A percentile compares a stretch with the other conserved stretches of the same genome.
These are phyloP conservation scores for Harpagus bidentatus DNA, from an alignment of 2,113 vertebrate genomes.

Conservation along the genomic window DNA sequence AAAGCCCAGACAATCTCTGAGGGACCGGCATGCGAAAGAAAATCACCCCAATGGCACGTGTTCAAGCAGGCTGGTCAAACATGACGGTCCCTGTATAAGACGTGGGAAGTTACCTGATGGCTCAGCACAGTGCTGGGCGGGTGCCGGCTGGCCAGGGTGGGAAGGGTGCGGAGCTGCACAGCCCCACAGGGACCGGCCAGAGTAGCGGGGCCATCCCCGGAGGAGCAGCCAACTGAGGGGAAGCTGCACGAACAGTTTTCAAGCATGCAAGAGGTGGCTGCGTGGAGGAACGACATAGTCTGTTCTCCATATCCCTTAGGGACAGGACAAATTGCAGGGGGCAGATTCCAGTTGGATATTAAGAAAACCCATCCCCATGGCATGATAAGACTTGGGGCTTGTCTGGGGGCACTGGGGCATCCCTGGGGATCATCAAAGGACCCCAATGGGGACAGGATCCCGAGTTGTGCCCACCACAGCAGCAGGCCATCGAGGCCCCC, in stretches of 20 bases:
- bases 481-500: neutral
- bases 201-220: neutral
- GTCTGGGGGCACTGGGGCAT: neutral
- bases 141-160: neutral
- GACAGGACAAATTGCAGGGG: neutral
- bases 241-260: neutral
- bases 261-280: neutral
- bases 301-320: neutral
- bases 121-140: neutral
- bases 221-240: neutral
- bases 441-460: neutral
- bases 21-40: fast-evolving
- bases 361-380: neutral
- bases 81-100: fast-evolving
- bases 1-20: fast-evolving
- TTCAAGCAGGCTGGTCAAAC: fast-evolving
- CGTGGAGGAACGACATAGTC: neutral
- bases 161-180: neutral
- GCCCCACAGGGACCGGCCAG: fast-evolving
- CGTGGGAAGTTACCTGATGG: fast-evolving
- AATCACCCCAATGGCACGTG: fast-evolving
- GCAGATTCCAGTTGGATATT: neutral
- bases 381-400: neutral
- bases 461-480: neutral
- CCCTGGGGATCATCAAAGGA: neutral